Evolutionary conservation across 2,797 vertebrate genomes (phyloP), one percentile per base, ranked within the genome.

Genomic region (Halcyon badia): DNA sequence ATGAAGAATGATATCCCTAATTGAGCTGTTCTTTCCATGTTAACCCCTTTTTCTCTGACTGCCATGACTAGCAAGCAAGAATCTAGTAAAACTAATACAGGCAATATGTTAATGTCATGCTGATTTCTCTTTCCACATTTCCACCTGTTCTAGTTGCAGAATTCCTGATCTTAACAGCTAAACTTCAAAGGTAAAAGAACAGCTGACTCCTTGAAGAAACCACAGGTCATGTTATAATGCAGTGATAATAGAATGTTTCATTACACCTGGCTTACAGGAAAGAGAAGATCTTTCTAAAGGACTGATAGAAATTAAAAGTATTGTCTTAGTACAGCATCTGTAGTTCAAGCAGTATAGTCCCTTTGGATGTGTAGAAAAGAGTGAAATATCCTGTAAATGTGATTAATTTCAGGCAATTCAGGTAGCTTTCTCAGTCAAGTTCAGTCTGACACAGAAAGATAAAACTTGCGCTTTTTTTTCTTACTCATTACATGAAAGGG

Each of bases 391-490:
- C 68, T 83, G 42, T 31, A 92, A 94, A 65, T 52, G 22, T 68
- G 41, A 86, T 85, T 93, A 83, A 95, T 89, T 90, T 90, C 46
- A 80, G 56, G 44, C 16, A 95, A 71, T 84, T 81, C 76, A 87
- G 68, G 62, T 84, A 83, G 62, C 35, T 81, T 92, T 71, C 48
- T 73, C n/a, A 2, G 3, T 68, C 31, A 85, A 90, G 89, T 51
- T 80, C 41, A 73, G 39, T 72, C 62, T 95, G 72, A 88, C 41
- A 86, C 28, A 77, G 48, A 84, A 90, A 81, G 83, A 92, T 49
- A 89, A 91, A 83, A 64, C 44, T 39, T 76, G 10, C 3, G 4
- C 20, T 49, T 73, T 91, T 91, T 85, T 64, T 58, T 9, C 21
- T 89, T 17, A 76, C 25, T 84, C 44, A 83, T 95, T 88, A 94